These are phyloP conservation scores for Parthenolecanium corni DNA, from an alignment of 2,888 invertebrate species.

Conservation along the genomic window DNA sequence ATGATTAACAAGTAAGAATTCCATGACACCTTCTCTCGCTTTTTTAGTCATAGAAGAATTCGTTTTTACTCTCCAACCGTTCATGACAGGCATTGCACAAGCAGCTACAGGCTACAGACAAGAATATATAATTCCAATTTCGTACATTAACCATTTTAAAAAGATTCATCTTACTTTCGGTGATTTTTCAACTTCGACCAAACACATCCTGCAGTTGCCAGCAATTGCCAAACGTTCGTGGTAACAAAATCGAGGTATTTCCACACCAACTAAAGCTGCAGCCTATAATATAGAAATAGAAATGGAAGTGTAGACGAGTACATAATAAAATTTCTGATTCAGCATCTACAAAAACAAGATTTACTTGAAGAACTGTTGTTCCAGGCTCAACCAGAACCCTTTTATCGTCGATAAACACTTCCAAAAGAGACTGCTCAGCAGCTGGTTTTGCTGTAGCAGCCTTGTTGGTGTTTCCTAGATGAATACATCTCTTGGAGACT, in stretches of 20 bases:
- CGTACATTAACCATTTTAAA: neutral
- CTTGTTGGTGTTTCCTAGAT: neutral
- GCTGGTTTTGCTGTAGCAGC: slow-evolving; percentile 37
- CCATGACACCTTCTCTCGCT: slow-evolving; percentile 87
- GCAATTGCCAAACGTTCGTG: slow-evolving; percentile 97
- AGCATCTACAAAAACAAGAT: too few species aligned
- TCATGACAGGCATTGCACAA: slow-evolving; percentile 99
- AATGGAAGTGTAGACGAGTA: too few species aligned
- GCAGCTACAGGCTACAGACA: slow-evolving; percentile 74
- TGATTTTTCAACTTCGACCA: slow-evolving; percentile 97
- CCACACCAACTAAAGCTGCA: slow-evolving; percentile 86
- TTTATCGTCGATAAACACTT: slow-evolving; percentile 95
- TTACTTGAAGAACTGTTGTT: slow-evolving; percentile 88
- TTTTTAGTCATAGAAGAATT: slow-evolving; percentile 84
- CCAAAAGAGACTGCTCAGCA: slow-evolving; percentile 58
- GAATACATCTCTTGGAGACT: slow-evolving; percentile 17
- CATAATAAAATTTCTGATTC: too few species aligned
- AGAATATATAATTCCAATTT: neutral
- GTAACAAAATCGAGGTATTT: slow-evolving; percentile 98
- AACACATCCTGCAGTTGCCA: slow-evolving; percentile 98
- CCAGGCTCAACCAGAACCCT: slow-evolving; percentile 89
- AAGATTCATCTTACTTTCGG: slow-evolving; percentile 54
- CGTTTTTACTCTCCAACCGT: slow-evolving; percentile 97
- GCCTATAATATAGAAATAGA: slow-evolving; percentile 49
- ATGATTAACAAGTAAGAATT: slow-evolving; percentile 95